Evolutionary conservation across 1,140 invertebrate genomes (phyloP).

Genomic region (Physella acuta): DNA sequence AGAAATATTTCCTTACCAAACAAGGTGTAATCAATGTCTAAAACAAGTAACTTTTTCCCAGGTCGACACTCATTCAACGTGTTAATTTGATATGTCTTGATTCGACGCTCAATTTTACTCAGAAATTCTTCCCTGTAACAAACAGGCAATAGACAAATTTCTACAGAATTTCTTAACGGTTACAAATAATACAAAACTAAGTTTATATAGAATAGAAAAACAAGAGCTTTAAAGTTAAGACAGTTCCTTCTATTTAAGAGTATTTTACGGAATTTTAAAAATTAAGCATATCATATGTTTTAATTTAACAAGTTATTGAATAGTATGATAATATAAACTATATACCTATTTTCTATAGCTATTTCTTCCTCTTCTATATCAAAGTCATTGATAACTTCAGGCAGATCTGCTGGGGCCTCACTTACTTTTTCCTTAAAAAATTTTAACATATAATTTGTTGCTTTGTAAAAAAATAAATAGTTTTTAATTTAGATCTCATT

Average conservation of each 20-base stretch:
- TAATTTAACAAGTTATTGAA: too few species aligned
- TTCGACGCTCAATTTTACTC: constrained; percentile 73
- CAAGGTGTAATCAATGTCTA: constrained; percentile 96
- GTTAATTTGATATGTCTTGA: constrained; percentile 83
- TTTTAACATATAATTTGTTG: too few species aligned
- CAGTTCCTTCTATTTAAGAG: neutral
- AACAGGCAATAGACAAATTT: constrained; percentile 19
- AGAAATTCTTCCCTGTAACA: constrained; percentile 64
- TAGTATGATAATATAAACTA: too few species aligned
- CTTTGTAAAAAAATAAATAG: too few species aligned
- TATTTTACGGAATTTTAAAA: neutral
- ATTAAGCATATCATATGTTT: neutral
- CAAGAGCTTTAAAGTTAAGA: neutral
- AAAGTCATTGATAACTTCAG: constrained; percentile 72
- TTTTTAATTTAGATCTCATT: too few species aligned
- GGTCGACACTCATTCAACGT: constrained; percentile 78
- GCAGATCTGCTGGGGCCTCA: constrained; percentile 73
- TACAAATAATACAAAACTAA: too few species aligned
- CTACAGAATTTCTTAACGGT: too few species aligned
- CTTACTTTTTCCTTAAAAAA: constrained; percentile 62
- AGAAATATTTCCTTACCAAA: constrained; percentile 64
- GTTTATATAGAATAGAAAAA: neutral
- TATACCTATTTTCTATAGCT: constrained; percentile 74
- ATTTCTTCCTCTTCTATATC: constrained; percentile 75
- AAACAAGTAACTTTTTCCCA: constrained; percentile 86